A percentile compares a stretch with the other conserved stretches of the same genome.
These are phyloP conservation scores for Peromyscus californicus DNA, from an alignment of 2,113 vertebrate genomes.

Conservation along the genomic window DNA sequence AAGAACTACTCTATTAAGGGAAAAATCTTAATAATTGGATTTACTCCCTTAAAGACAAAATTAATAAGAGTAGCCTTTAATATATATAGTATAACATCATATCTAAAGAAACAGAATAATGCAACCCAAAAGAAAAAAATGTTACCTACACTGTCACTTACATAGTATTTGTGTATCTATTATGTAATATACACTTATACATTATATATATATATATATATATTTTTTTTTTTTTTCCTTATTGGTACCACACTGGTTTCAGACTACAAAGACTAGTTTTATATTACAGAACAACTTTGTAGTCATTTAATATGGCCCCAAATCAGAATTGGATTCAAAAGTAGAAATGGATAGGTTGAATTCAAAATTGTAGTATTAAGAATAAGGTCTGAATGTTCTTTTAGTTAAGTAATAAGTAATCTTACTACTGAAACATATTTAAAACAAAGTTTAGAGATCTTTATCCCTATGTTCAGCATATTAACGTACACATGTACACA, in stretches of 20 bases:
- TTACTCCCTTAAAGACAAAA: neutral
- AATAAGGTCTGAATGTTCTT: neutral
- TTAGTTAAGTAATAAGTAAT: neutral
- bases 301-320: neutral
- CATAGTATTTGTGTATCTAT: neutral
- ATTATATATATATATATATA: neutral
- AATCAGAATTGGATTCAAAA: neutral
- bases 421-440: neutral
- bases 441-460: neutral
- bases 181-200: neutral
- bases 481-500: neutral
- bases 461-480: neutral
- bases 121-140: neutral
- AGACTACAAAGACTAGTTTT: neutral
- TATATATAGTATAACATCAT: neutral
- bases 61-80: rapidly evolving
- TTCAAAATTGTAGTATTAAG: neutral
- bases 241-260: neutral
- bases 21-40: neutral
- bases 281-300: neutral
- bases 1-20: neutral
- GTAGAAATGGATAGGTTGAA: neutral
- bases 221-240: no score
- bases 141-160: neutral
- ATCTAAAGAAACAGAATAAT: neutral